Base-by-base conservation (phyloP, 2,113 vertebrate genomes). In the Dermatemys mawii region DNA sequence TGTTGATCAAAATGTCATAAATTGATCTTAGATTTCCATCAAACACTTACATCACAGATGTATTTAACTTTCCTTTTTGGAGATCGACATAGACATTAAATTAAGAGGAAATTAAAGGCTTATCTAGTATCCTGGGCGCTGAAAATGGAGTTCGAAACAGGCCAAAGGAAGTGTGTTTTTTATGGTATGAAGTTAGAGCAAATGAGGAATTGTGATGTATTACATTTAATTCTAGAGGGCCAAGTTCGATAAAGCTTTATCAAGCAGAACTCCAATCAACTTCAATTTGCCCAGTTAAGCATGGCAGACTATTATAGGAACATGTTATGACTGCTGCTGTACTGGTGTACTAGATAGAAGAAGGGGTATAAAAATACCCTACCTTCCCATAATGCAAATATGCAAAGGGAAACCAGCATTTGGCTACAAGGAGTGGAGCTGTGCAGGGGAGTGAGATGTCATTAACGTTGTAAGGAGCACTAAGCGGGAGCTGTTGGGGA, bases 211-310 rank as follows among this genome's bases (percentile, higher is more conserved):
- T 41, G 48, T 38, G 50, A 44, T 55, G 27, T 6, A 38, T 8
- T 83, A 87, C 29, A 85, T 67, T 93, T 83, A 84, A 79, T 94
- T 93, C 90, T 49, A 80, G 87, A 92, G 44, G 27, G 1, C 19
- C 83, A n/a, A 84, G 46, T 8, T 22, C 50, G 53, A 41, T 57
- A 41, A 8, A 49, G 46, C 8, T 90, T 88, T 87, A 35, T 57
- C 53, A 83, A 22, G 27, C 75, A 53, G 67, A 86, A 29, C 29
- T 83, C 84, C 60, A 35, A 49, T 90, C 92, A 89, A 87, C 1
- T 2, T 6, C 55, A 49, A 92, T 94, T 92, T 16, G 35, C 49
- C 86, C 75, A 38, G 55, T 41, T 78, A 51, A 49, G 46, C 2
- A 32, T 35, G 6, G 35, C 48, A 53, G 21, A 22, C 51, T 53